Conservation (phyloP, 2,113 vertebrate species). For the Polypterus bichir region DNA sequence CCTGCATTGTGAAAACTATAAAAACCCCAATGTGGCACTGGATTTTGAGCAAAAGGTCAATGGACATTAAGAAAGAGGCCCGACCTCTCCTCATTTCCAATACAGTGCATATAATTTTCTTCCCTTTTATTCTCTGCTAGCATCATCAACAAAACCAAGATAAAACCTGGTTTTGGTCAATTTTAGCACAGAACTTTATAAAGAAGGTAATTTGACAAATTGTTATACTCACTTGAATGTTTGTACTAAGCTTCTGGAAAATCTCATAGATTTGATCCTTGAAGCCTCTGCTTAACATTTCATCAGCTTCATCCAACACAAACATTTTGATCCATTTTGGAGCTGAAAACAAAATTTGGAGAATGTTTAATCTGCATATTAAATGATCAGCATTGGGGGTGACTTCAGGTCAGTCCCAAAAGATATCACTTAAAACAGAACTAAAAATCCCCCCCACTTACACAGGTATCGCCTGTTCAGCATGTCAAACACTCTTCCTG, state of each 20-base stretch:
- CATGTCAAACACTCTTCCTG: conserved; percentile 77
- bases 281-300: conserved; percentile 97
- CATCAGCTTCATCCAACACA: conserved; percentile 95
- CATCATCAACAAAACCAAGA: conserved; percentile 51
- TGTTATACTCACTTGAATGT: conserved; percentile 72
- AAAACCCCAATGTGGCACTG: conserved; percentile 41
- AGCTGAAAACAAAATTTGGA: conserved; percentile 37
- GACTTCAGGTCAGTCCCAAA: conserved; percentile 51
- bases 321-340: conserved; percentile 98
- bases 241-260: conserved; percentile 92
- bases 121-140: conserved; percentile 57
- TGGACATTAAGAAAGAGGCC: conserved; percentile 74
- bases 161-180: conserved; percentile 30
- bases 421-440: conserved; percentile 35
- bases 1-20: neutral
- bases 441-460: conserved; percentile 40
- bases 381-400: conserved; percentile 40
- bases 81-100: conserved; percentile 42
- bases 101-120: conserved; percentile 49
- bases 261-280: conserved; percentile 99
- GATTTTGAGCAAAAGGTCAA: conserved; percentile 51
- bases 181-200: conserved; percentile 65
- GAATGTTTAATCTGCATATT: neutral
- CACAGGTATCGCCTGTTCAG: conserved; percentile 70
- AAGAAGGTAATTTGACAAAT: conserved; percentile 39